Evolutionary conservation across 1,140 invertebrate genomes (phyloP), one percentile per base, ranked within the genome.

Genomic region (Arctopsyche grandis): DNA sequence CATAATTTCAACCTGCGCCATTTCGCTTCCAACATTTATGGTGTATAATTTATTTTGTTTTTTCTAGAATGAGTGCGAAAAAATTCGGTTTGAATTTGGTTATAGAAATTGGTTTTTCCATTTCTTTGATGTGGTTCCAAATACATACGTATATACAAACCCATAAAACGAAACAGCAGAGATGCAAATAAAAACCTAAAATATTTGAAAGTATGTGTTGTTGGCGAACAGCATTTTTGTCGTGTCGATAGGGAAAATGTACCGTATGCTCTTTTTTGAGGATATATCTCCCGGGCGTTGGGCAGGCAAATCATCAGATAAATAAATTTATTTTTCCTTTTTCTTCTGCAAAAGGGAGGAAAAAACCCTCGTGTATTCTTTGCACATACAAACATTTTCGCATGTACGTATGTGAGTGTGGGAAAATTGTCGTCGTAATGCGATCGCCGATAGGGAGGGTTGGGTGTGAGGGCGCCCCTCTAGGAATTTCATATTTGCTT

Each of bases 401-500:
- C 12, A 52, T 52, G 48, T 52, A 14, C 48, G 12, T 52, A 52
- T 52, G 48, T 12, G 21, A 19, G 16, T 60, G n/a, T 29, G 24
- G 63, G 21, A n/a, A 66, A 66, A 66, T 66, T 29, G 63, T 60
- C 56, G 56, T 19, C 56, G 63, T 66, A 66, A 66, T 66, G 63
- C 63, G 63, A 66, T 66, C 63, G 63, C 63, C 63, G 63, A 66
- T 66, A 38, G 29, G 29, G 7, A 38, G 29, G 60, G 60, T 5
- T 66, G 1, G 60, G 21, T 3, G 26, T 70, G 24, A 26, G 9
- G 24, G 70, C 46, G 24, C 63, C 19, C 63, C 63, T 66, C 10
- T 66, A 76, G 74, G 74, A 76, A 76, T 76, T 76, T 76, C 74
- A 76, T 76, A 76, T 76, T 76, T 63, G 58, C 74, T 76, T 76